phyloP scores from a whole-genome alignment of 1,140 invertebrate genomes.

The Medauroidea extradentata region DNA sequence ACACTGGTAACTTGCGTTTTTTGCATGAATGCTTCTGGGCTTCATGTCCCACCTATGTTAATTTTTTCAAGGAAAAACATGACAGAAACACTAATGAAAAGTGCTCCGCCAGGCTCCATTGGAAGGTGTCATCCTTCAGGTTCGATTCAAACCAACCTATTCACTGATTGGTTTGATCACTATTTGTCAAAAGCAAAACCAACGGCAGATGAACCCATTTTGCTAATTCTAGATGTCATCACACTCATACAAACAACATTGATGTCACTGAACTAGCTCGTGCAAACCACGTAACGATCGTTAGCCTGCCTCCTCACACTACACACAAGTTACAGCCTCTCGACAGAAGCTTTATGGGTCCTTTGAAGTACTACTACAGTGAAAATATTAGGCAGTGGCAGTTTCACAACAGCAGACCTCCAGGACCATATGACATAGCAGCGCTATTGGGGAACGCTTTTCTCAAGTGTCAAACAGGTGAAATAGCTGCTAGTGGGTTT shows the following conservation, averaged over 20 bases:
- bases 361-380: slow-evolving; percentile 36
- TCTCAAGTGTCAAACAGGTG: slow-evolving; percentile 12
- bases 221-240: slow-evolving; percentile 35
- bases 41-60: slow-evolving; percentile 13
- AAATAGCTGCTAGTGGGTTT: slow-evolving; percentile 25
- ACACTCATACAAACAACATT: slow-evolving; percentile 11
- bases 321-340: slow-evolving; percentile 41
- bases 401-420: neutral
- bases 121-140: slow-evolving; percentile 30
- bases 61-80: slow-evolving; percentile 38
- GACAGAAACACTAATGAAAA: slow-evolving; percentile 31
- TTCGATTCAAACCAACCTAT: slow-evolving; percentile 22
- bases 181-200: slow-evolving; percentile 22
- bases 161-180: slow-evolving; percentile 29
- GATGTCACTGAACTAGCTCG: slow-evolving; percentile 5
- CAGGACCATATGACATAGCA: slow-evolving; percentile 7
- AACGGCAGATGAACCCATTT: slow-evolving; percentile 23
- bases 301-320: slow-evolving; percentile 30
- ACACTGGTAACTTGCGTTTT: slow-evolving; percentile 19
- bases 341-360: slow-evolving; percentile 38
- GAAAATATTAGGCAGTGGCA: slow-evolving; percentile 33
- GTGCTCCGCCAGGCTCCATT: slow-evolving; percentile 33
- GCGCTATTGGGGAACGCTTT: slow-evolving; percentile 15
- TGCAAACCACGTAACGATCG: slow-evolving; percentile 6
- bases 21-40: neutral